Base-by-base conservation (phyloP, 2,888 invertebrate genomes). In the Andrena praecox region DNA sequence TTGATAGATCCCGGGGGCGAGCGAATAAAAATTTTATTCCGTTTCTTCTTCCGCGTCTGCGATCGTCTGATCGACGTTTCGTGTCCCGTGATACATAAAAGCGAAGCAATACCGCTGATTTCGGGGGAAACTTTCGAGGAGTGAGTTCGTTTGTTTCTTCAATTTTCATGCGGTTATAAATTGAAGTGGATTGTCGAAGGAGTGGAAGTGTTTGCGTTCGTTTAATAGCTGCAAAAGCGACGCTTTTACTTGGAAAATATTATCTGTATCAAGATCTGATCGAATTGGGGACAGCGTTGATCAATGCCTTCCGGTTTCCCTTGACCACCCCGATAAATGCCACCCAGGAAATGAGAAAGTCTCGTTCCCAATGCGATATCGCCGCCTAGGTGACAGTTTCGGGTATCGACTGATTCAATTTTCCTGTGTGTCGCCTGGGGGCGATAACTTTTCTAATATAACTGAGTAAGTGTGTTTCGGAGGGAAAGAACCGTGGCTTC, bases 371-470 rank as follows among this genome's bases (percentile, higher is more conserved):
- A 50, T 64, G 59, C 24, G 1, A 12, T 75, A 48, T 71, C 62
- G 33, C 24, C 8, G 2, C 7, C 64, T 52, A 60, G 31, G 48
- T 62, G 76, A 50, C 72, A 31, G 42, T 79, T 62, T 73, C 56
- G 56, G 24, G 71, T 69, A 77, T 75, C 59, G 76, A 50, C 64
- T 74, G 85, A 82, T 82, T 82, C 85, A 77, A 83, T 85, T 81
- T 85, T 77, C 76, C 29, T 66, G 63, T 50, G 35, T 50, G 72
- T 50, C 52, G 56, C 24, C 10, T 2, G 54, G 63, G 52, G 29
- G 6, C 60, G 78, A 85, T 75, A 88, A 89, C 89, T 89, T 89
- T 89, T 85, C 87, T 86, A 87, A 89, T 89, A 86, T 89, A 84
- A 88, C 77, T 69, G 87, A 89, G 85, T 82, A 77, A 76, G 80